A percentile compares a stretch with the other conserved stretches of the same genome.
Evolutionary conservation across 2,113 vertebrate genomes (phyloP).

Genomic region (Halichoeres trimaculatus): DNA sequence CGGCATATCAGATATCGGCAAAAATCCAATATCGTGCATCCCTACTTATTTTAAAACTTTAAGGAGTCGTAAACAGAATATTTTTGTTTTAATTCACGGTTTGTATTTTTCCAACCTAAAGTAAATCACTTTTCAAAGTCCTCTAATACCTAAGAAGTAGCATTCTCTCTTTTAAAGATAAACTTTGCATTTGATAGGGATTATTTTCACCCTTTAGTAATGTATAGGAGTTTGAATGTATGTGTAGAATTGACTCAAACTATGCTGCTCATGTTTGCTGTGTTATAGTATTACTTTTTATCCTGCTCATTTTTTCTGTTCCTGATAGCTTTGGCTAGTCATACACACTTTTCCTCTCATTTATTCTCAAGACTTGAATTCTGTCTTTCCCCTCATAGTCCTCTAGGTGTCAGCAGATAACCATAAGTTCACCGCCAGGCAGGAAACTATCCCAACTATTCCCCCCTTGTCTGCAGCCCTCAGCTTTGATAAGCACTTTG

Average conservation of each 20-base stretch:
- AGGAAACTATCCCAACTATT: conserved; percentile 77
- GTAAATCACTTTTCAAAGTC: too few species aligned
- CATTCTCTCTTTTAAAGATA: not conserved
- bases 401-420: conserved; percentile 73
- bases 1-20: too few species aligned
- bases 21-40: too few species aligned
- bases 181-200: not conserved
- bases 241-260: not conserved
- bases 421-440: conserved; percentile 13
- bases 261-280: not conserved
- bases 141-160: too few species aligned
- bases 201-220: not conserved
- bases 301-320: too few species aligned
- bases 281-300: too few species aligned
- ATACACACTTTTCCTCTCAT: not conserved
- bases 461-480: conserved; percentile 48
- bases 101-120: too few species aligned
- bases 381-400: conserved; percentile 17
- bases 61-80: too few species aligned
- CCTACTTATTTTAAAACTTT: too few species aligned
- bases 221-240: too few species aligned
- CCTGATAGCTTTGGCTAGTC: too few species aligned
- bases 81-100: too few species aligned
- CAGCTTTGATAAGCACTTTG: conserved; percentile 69
- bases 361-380: not conserved